These are phyloP conservation scores for Dryas iulia DNA, from an alignment of 1,140 invertebrate species.

Conservation along the genomic window DNA sequence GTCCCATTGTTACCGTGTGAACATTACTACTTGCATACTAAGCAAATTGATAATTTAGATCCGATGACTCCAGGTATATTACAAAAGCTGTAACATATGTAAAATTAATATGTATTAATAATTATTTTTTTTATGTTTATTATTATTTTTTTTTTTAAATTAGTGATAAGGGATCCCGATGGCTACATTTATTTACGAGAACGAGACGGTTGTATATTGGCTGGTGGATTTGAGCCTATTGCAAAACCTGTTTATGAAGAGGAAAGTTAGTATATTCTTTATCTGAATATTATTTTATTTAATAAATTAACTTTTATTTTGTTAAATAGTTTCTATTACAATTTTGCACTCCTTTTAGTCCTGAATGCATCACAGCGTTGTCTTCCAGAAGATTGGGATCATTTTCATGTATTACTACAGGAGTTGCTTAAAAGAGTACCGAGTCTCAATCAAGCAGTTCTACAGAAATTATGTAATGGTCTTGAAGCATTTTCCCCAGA, in stretches of 20 bases:
- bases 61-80: constrained; percentile 85
- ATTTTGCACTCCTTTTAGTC: constrained; percentile 28
- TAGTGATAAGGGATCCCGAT: constrained; percentile 94
- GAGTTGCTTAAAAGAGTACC: constrained; percentile 93
- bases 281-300: not conserved
- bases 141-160: not conserved
- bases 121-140: constrained; percentile 12
- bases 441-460: constrained; percentile 84
- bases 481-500: constrained; percentile 97
- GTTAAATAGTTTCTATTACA: too few relatives aligned
- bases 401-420: constrained; percentile 94
- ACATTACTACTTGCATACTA: constrained; percentile 95
- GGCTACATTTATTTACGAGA: constrained; percentile 93
- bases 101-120: not conserved
- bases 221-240: constrained; percentile 92
- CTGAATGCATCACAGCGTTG: constrained; percentile 71
- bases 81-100: not conserved
- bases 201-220: constrained; percentile 88
- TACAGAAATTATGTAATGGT: constrained; percentile 91
- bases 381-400: constrained; percentile 95
- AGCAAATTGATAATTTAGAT: constrained; percentile 86
- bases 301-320: too few relatives aligned
- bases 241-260: constrained; percentile 95
- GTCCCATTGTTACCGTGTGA: constrained; percentile 96
- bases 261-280: constrained; percentile 52